Conservation (phyloP, 2,797 vertebrate species). For the Sebastes umbrosus region DNA sequence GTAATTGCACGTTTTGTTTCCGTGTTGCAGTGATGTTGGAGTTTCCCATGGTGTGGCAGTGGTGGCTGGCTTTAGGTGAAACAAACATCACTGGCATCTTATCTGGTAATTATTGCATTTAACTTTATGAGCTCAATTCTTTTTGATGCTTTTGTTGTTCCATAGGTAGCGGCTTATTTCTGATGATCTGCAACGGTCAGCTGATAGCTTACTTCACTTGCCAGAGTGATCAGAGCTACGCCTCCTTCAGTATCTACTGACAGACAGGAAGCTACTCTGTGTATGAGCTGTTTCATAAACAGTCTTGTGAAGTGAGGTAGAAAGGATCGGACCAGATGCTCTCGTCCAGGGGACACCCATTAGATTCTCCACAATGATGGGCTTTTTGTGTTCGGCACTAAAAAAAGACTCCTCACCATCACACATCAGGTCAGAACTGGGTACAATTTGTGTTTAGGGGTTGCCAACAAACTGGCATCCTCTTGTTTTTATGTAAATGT, state of each 20-base stretch:
- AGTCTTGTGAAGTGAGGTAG: slow-evolving; percentile 17
- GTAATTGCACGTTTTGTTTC: neutral
- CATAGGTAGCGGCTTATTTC: slow-evolving; percentile 80
- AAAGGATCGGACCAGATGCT: slow-evolving; percentile 31
- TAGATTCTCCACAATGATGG: slow-evolving; percentile 14
- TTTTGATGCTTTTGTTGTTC: neutral
- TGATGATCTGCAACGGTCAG: slow-evolving; percentile 85
- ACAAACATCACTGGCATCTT: neutral
- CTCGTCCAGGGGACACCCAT: slow-evolving; percentile 4
- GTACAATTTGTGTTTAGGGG: slow-evolving; percentile 14
- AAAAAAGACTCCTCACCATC: slow-evolving; percentile 13
- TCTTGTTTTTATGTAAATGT: slow-evolving; percentile 17
- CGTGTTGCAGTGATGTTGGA: slow-evolving; percentile 81
- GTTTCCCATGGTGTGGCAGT: slow-evolving; percentile 78
- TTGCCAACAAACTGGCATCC: slow-evolving; percentile 7
- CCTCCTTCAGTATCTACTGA: slow-evolving; percentile 75
- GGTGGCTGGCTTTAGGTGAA: slow-evolving; percentile 82
- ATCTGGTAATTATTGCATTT: neutral
- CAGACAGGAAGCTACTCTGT: neutral
- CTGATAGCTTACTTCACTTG: slow-evolving; percentile 83
- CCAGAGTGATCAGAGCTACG: slow-evolving; percentile 71
- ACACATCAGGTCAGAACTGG: neutral
- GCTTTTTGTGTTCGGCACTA: slow-evolving; percentile 21
- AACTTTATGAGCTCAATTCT: neutral
- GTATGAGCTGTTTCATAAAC: slow-evolving; percentile 1